A percentile compares a stretch with the other conserved stretches of the same genome.
phyloP scores from a whole-genome alignment of 2,888 invertebrate genomes.

The Hoplodrina blanda region DNA sequence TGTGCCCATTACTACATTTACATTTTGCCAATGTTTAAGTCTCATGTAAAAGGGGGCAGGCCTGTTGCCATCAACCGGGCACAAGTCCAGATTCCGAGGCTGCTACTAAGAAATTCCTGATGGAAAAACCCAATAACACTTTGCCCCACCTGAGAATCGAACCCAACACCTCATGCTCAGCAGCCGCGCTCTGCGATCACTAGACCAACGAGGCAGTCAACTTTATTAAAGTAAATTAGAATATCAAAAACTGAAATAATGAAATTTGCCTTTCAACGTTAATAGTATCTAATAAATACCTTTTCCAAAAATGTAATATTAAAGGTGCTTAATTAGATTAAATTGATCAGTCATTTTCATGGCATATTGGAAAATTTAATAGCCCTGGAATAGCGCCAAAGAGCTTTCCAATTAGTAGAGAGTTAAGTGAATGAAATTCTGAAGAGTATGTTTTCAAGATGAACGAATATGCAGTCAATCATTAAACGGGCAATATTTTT shows the following conservation, averaged over 20 bases:
- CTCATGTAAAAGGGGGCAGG: too few species aligned
- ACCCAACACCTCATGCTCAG: too few species aligned
- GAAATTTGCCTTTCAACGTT: slow-evolving; percentile 3
- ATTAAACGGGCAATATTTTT: slow-evolving; percentile 20
- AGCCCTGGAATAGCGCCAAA: slow-evolving; percentile 59
- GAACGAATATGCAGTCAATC: slow-evolving; percentile 26
- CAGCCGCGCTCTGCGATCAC: too few species aligned
- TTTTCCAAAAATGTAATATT: background rate
- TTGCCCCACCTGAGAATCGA: too few species aligned
- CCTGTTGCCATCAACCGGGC: too few species aligned
- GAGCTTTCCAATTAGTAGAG: slow-evolving; percentile 61
- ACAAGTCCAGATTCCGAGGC: too few species aligned
- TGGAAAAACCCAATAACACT: too few species aligned
- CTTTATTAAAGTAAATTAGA: too few species aligned
- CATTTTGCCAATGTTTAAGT: too few species aligned
- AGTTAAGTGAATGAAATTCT: slow-evolving; percentile 52
- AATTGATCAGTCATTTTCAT: slow-evolving; percentile 51
- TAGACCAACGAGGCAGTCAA: too few species aligned
- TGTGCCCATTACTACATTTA: too few species aligned
- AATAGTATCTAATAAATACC: slow-evolving; percentile 8
- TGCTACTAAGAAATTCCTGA: too few species aligned
- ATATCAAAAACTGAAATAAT: slow-evolving; percentile 7
- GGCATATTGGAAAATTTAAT: slow-evolving; percentile 54
- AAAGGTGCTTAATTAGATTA: slow-evolving; percentile 23
- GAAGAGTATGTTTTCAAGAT: slow-evolving; percentile 45